Percentiles rank a stretch among this genome's conserved stretches.
phyloP scores from a whole-genome alignment of 30 jellyfish, hydroid and myxozoan genomes.

The Aurelia aurita complex sp. Pacific region DNA sequence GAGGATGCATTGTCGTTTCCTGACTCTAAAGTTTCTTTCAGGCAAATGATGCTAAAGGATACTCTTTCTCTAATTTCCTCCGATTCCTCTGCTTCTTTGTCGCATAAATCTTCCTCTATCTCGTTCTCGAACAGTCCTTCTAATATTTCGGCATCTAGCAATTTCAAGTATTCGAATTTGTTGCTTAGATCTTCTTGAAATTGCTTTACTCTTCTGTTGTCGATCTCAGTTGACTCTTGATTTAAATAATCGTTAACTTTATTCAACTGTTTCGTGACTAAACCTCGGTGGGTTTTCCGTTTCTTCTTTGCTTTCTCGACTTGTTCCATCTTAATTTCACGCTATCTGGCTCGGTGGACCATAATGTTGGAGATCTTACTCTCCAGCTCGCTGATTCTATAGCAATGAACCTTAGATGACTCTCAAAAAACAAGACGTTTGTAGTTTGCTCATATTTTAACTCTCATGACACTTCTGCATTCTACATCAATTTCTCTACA shows the following conservation, averaged over 20 bases:
- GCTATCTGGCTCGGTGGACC: slow-evolving; percentile 55
- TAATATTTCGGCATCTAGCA: slow-evolving; percentile 1
- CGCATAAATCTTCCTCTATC: slow-evolving; percentile 25
- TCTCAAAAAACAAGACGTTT: too few relatives aligned
- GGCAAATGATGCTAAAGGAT: background rate
- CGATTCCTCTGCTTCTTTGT: background rate
- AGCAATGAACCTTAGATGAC: too few relatives aligned
- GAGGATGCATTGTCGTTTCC: background rate
- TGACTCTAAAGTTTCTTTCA: slow-evolving; percentile 5
- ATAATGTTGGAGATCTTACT: background rate
- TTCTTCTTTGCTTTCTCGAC: slow-evolving; percentile 29
- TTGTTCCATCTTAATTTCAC: background rate
- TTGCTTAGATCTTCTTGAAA: slow-evolving; percentile 5
- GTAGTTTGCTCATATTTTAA: too few relatives aligned
- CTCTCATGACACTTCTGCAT: too few relatives aligned
- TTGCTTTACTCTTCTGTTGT: background rate
- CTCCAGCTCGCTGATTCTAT: too few relatives aligned
- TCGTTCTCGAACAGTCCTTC: slow-evolving; percentile 16
- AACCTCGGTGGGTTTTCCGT: background rate
- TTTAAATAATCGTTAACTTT: too few relatives aligned
- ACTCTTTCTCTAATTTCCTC: slow-evolving; percentile 22
- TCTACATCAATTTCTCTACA: too few relatives aligned
- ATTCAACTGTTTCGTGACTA: too few relatives aligned
- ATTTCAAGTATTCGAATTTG: background rate
- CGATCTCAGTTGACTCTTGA: background rate